phyloP scores from a whole-genome alignment of 2,113 vertebrate genomes.

The Spea multiplicata region DNA sequence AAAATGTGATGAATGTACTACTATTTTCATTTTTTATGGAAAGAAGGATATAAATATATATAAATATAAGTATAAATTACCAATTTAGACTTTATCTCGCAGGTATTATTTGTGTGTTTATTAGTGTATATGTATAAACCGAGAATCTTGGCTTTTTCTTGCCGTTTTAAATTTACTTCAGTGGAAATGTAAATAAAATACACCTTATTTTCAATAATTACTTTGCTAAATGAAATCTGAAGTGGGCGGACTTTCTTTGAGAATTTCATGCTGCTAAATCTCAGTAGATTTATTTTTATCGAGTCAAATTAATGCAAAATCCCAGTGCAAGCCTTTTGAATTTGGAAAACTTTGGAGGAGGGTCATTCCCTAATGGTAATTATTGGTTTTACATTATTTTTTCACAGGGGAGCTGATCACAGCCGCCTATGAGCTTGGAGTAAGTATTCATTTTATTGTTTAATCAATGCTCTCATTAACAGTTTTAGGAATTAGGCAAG shows the following conservation, averaged over 20 bases:
- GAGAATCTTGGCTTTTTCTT: neutral
- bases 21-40: no score
- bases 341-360: constrained; percentile 98
- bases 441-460: constrained; percentile 99
- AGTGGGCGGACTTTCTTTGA: constrained; percentile 77
- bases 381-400: constrained; percentile 99
- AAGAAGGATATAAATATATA: no score
- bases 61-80: no score
- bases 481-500: constrained; percentile 99
- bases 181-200: neutral
- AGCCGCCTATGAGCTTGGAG: constrained; percentile 98
- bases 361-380: constrained; percentile 99
- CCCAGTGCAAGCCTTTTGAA: constrained; percentile 98
- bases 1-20: no score
- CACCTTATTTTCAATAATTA: constrained; percentile 19
- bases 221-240: constrained; percentile 49
- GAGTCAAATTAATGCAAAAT: constrained; percentile 99
- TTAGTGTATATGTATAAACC: no score
- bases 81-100: no score
- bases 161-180: neutral
- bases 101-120: no score
- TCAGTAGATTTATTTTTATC: constrained; percentile 98
- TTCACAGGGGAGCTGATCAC: constrained; percentile 99
- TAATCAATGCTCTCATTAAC: constrained; percentile 99
- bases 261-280: constrained; percentile 96